Conservation (phyloP, 2,113 vertebrate genomes). For the Serinus canaria region DNA sequence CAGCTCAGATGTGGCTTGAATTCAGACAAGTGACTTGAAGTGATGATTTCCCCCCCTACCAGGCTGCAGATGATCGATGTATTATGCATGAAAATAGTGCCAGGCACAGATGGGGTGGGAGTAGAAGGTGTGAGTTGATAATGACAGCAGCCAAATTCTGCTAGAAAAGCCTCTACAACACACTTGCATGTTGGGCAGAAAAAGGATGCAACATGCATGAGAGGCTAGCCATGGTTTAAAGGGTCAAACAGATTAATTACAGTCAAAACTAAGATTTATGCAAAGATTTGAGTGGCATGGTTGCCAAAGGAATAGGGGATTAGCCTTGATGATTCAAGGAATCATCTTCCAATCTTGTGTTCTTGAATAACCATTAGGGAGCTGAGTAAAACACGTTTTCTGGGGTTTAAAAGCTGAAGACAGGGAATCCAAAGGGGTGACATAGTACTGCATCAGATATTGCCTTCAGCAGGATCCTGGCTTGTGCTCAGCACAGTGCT, state of each 20-base stretch:
- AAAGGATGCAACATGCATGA: neutral
- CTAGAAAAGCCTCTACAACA: constrained; percentile 17
- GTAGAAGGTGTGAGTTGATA: constrained; percentile 64
- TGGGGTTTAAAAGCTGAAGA: neutral
- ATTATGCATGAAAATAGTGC: constrained; percentile 58
- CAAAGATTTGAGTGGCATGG: neutral
- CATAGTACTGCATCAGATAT: neutral
- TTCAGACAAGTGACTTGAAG: constrained; percentile 62
- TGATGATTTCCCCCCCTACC: constrained; percentile 43
- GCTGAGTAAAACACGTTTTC: neutral
- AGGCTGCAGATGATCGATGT: constrained; percentile 57
- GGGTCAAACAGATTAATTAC: constrained; percentile 10
- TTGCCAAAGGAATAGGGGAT: neutral
- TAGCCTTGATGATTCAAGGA: neutral
- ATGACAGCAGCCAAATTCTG: constrained; percentile 47
- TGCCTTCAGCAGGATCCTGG: constrained; percentile 17
- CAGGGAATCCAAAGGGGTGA: neutral
- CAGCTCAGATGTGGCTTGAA: constrained; percentile 39
- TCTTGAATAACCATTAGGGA: neutral
- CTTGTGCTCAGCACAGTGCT: neutral
- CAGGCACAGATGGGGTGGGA: constrained; percentile 65
- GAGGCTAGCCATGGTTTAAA: neutral
- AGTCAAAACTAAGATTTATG: neutral
- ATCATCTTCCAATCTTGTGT: neutral
- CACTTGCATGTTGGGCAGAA: neutral